Percentiles rank a stretch among this genome's conserved stretches.
Conservation (phyloP, 1,140 invertebrate species). For the Tetramorium parvispinum region DNA sequence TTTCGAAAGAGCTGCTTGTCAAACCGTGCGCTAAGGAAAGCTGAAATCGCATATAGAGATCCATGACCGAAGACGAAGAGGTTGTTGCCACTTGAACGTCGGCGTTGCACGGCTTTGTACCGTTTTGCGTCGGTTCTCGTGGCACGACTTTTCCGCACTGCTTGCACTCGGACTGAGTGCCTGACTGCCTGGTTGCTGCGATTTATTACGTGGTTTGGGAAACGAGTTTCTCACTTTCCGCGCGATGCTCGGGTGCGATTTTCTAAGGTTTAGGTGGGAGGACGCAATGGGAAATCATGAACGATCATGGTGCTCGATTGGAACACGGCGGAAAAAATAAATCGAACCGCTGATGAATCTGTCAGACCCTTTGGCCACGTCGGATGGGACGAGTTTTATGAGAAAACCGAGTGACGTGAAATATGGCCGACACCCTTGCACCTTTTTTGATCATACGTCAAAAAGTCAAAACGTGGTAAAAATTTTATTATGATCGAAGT, state of each 20-base stretch:
- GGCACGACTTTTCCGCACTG: slow-evolving; percentile 27
- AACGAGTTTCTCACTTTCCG: slow-evolving; percentile 60
- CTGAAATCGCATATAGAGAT: slow-evolving; percentile 51
- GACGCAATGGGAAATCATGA: slow-evolving; percentile 47
- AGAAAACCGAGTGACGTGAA: slow-evolving; percentile 56
- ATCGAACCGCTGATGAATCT: slow-evolving; percentile 62
- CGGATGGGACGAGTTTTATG: slow-evolving; percentile 54
- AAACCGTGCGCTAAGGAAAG: slow-evolving; percentile 1
- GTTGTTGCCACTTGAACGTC: slow-evolving; percentile 42
- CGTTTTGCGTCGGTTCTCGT: slow-evolving; percentile 21
- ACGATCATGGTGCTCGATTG: slow-evolving; percentile 36
- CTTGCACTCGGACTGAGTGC: slow-evolving; percentile 1
- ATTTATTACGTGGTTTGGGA: slow-evolving; percentile 64
- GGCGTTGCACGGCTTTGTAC: slow-evolving; percentile 46
- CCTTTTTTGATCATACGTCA: slow-evolving; percentile 56
- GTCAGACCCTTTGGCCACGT: slow-evolving; percentile 38
- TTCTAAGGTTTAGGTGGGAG: slow-evolving; percentile 32
- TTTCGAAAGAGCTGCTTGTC: slow-evolving; percentile 56
- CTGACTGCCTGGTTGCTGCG: slow-evolving; percentile 13
- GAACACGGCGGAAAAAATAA: slow-evolving; percentile 55
- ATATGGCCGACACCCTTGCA: slow-evolving; percentile 32
- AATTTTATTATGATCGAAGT: slow-evolving; percentile 56
- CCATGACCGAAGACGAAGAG: slow-evolving; percentile 58
- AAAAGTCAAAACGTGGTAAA: slow-evolving; percentile 55
- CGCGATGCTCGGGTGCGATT: slow-evolving; percentile 20